Conservation (phyloP, 2,888 invertebrate species). For the Chironomus tentans region DNA sequence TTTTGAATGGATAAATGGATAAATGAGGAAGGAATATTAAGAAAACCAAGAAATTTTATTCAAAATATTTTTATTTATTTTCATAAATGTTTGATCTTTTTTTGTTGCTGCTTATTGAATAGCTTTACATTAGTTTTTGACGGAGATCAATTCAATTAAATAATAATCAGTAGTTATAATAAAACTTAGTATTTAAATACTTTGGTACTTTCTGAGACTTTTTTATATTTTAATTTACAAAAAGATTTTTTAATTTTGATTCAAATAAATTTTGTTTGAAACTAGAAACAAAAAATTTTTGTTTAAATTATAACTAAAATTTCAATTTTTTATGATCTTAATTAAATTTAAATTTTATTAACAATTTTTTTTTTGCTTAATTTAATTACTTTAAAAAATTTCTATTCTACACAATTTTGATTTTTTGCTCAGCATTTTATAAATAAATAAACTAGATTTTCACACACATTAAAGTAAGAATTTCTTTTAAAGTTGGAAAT, state of each 20-base stretch:
- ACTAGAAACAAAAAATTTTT: no score
- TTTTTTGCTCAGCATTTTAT: not conserved
- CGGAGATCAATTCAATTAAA: no score
- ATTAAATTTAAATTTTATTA: not conserved
- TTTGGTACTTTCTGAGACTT: no score
- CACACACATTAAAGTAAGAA: not conserved
- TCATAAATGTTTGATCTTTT: not conserved
- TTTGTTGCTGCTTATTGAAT: not conserved
- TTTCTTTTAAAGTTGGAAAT: not conserved
- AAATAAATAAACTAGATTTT: not conserved
- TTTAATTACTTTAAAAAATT: not conserved
- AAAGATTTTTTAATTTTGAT: no score
- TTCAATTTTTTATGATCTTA: no score
- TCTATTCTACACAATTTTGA: not conserved
- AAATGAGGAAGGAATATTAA: no score
- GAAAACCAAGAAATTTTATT: not conserved
- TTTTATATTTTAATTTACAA: no score
- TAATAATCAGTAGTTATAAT: no score
- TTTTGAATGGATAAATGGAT: not conserved
- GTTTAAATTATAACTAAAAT: not conserved
- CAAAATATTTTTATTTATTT: slow-evolving; percentile 3
- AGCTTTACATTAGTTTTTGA: not conserved
- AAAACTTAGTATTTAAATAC: no score
- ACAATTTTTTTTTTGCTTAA: not conserved
- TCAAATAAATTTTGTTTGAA: no score